Evolutionary conservation across 2,888 invertebrate genomes (phyloP), one percentile per base, ranked within the genome.

Genomic region (Plagodis pulveraria): DNA sequence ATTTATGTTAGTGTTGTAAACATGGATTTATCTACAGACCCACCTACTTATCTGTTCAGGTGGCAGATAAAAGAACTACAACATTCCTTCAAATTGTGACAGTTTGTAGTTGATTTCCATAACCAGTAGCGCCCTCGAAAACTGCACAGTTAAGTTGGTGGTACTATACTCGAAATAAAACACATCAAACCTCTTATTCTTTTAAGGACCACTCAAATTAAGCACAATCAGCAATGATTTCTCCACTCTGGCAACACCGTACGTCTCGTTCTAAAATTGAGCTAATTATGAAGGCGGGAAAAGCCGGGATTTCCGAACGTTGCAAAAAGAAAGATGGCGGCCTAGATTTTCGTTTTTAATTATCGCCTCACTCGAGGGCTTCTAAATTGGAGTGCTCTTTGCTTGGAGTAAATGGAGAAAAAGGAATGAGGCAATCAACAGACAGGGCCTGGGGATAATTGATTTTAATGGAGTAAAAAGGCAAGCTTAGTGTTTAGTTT

Each of bases 261-360:
- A 73, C 74, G 78, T 66, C 70, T 57, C 78, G 74, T 84, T 81
- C 79, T 71, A 74, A 83, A 86, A 87, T 87, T 87, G 83, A 79
- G 79, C 87, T 86, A 88, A 88, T 89, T 86, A 82, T 76, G 73
- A 78, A 71, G 69, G 72, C 71, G 74, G 77, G 76, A 74, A 70
- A 67, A 74, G 71, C 71, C 67, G 72, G 79, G 72, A 80, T 78
- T 81, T 81, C 77, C 78, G 75, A 80, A 80, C 75, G 77, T 69
- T 43, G 70, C 56, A 49, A 83, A 78, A 77, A 78, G 78, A 79
- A 77, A 79, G 78, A 80, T 80, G 79, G 76, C 73, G 56, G 59
- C 69, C 62, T 63, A 71, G 72, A 73, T 78, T 79, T 81, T 82
- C 78, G 73, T 76, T 80, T 81, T 85, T 85, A 84, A 87, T 86